Conservation (phyloP, 2,797 vertebrate genomes). For the Valencia hispanica region DNA sequence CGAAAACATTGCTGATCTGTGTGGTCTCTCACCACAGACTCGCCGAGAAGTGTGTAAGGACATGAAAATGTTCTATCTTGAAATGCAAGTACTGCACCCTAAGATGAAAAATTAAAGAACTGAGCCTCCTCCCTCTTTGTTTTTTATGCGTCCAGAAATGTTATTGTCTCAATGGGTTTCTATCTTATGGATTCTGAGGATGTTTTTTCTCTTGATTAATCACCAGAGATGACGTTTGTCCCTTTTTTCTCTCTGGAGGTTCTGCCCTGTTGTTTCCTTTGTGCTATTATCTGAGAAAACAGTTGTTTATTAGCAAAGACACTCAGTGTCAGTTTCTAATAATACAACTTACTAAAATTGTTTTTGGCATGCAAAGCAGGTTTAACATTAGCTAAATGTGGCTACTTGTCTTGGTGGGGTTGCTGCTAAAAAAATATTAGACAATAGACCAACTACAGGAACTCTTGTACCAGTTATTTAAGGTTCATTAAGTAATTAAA, state of each 20-base stretch:
- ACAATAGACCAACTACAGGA: not conserved
- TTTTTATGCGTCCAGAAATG: not conserved
- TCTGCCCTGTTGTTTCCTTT: not conserved
- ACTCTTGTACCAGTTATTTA: not conserved
- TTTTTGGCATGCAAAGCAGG: not conserved
- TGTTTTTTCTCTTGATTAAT: not conserved
- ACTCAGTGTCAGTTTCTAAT: not conserved
- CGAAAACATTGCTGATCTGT: not conserved
- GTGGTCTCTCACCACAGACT: not conserved
- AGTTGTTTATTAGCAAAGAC: slow-evolving; percentile 8
- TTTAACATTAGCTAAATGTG: not conserved
- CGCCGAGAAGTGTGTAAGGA: not conserved
- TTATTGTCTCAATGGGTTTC: not conserved
- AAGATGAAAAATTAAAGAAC: not conserved
- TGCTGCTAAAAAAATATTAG: not conserved
- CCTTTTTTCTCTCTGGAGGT: not conserved
- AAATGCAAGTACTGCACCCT: not conserved
- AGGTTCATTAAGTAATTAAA: not conserved
- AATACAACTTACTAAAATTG: not conserved
- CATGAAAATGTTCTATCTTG: not conserved
- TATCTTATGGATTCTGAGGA: not conserved
- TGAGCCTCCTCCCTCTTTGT: not conserved
- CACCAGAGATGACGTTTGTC: not conserved
- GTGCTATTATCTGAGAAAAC: not conserved
- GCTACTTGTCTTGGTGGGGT: not conserved